Evolutionary conservation across 2,797 vertebrate species (phyloP), one percentile per base, ranked within the genome.

Genomic region (Babyrousa celebensis): DNA sequence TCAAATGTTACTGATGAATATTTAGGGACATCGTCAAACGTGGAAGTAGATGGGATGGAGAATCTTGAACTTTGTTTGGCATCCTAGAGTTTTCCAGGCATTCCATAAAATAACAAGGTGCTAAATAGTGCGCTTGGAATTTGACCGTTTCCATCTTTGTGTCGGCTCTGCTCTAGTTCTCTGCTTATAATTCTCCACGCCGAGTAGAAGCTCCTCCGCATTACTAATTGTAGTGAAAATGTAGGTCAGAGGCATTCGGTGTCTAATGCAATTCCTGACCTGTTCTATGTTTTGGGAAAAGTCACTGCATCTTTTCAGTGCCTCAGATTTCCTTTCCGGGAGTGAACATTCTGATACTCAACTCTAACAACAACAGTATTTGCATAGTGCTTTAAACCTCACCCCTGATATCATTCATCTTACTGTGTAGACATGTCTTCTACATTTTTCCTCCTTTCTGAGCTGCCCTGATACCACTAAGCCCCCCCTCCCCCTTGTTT

Each of bases 1-100:
- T 98, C 98, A 99, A 99, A 98, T 99, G 98, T 98, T 98, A 98
- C 98, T 98, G 97, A 98, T 98, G 98, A 99, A 99, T 99, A 98
- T 98, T 98, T 98, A 98, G 98, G 97, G 97, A 95, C 97, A 96
- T 98, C 98, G 98, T 98, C 98, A 98, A 98, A 98, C 98, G 98
- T 93, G 77, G 93, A 97, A 94, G 96, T 92, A 92, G 96, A 97
- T 94, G 97, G 97, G 97, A 27, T 78, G 52, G 11, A 93, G 85
- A 96, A 98, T 91, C 95, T 1, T 89, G 74, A 77, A 96, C 84
- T 90, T 95, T 86, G 93, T 11, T 27, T 87, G 90, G 94, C 95
- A 95, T 25, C 56, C 43, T 63, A 75, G 54, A 58, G 27, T 83
- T 91, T 89, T 67, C 67, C 54, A 88, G n/a, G 29, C 68, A 54